Evolutionary conservation across 1,140 invertebrate species (phyloP), one percentile per base, ranked within the genome.

Genomic region (Zaprionus capensis): DNA sequence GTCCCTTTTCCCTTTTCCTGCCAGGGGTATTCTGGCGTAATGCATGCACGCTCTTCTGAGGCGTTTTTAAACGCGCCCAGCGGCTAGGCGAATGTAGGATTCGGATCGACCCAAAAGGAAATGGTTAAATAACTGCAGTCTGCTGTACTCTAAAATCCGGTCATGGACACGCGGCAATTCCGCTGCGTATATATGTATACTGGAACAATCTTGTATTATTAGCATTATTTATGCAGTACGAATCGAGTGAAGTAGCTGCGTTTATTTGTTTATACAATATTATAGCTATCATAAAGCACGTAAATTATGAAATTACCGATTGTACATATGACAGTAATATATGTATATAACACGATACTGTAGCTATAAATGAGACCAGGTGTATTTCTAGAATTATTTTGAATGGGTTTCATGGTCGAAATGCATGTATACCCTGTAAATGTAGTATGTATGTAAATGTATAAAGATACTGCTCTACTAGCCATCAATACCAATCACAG

Each of bases 1-100:
- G 15, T 26, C 0, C 34, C 67, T 71, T 66, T 34, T 59, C 57
- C 63, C 41, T 49, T 49, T 57, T 55, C 36, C 34, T 63, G 57
- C 58, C 26, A 6, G 2, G 38, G 51, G 58, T 75, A 79, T 61
- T 71, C 66, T 59, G 58, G 53, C 58, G 73, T 70, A 65, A 77
- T 70, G 68, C 55, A 61, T 49, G 64, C 62, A 66, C 80, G 80
- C 55, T 78, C 66, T 66, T 59, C 41, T 22, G 56, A 28, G 49
- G 69, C 69, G 67, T 62, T 77, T 78, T 79, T 34, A 82, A 76
- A 71, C 59, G 61, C 80, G 57, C 61, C 80, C 58, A 24, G 17
- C 41, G 74, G 74, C 64, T 38, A 61, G 26, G 36, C 17, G 41
- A 15, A 28, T 41, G n/a, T 38, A 44, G 31, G 57, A 5, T 36